A percentile compares a stretch with the other conserved stretches of the same genome.
Conservation (phyloP, 2,113 vertebrate species). For the Penelope pileata region DNA sequence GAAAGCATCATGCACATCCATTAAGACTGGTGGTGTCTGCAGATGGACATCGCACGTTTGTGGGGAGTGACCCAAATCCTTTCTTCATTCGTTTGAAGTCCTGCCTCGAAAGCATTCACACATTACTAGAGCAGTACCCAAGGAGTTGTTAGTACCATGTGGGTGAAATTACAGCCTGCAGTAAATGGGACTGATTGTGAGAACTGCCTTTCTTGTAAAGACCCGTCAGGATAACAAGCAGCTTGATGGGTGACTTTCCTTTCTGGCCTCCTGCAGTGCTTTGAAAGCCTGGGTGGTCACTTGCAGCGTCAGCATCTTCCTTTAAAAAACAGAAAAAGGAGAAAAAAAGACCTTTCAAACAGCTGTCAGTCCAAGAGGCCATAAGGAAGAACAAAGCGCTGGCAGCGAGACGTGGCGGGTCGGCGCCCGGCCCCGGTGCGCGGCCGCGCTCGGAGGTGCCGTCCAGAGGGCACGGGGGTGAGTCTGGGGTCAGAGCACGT, state of each 20-base stretch:
- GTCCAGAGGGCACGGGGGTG: not conserved
- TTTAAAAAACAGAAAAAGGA: not conserved
- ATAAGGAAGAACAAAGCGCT: conserved; percentile 1
- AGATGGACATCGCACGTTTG: not conserved
- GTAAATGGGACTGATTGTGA: conserved; percentile 21
- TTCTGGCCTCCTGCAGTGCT: conserved; percentile 3
- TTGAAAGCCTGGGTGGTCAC: conserved; percentile 61
- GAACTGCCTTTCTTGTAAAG: conserved; percentile 28
- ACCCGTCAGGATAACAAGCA: conserved; percentile 9
- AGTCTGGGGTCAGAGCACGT: not conserved
- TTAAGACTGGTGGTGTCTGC: not conserved
- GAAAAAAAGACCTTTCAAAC: not conserved
- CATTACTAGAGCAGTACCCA: not conserved
- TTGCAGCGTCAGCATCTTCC: conserved; percentile 29
- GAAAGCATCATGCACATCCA: rapidly evolving
- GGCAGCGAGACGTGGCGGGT: not conserved
- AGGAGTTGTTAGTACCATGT: not conserved
- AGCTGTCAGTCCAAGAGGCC: not conserved
- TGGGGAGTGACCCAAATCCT: not conserved
- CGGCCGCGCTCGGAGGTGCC: not conserved
- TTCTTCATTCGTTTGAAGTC: not conserved
- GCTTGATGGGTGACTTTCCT: conserved; percentile 47
- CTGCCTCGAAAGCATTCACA: not conserved
- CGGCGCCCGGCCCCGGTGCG: not conserved
- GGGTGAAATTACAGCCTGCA: conserved; percentile 13